A percentile compares a stretch with the other conserved stretches of the same genome.
phyloP scores from a whole-genome alignment of 2,113 vertebrate genomes.

The Ictalurus punctatus region DNA sequence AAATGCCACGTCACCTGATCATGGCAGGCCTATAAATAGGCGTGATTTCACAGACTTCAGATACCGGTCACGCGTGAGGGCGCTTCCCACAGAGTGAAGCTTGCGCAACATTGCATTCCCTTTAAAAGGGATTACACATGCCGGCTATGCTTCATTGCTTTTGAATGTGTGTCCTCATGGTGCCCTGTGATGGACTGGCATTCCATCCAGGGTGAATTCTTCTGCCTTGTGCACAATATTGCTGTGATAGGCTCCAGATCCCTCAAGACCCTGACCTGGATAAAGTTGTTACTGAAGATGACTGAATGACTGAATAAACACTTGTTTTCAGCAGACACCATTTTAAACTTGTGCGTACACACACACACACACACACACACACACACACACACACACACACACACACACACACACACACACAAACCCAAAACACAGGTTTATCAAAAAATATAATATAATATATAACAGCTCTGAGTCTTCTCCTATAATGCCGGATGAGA shows the following conservation, averaged over 20 bases:
- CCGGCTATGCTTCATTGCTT: background rate
- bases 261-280: background rate
- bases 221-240: background rate
- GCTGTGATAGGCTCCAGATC: background rate
- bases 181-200: background rate
- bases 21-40: no score
- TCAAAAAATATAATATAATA: no score
- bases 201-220: background rate
- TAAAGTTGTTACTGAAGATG: background rate
- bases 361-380: background rate
- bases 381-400: background rate
- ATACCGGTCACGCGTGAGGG: no score
- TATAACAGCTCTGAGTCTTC: no score
- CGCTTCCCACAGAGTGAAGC: no score
- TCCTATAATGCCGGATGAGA: no score
- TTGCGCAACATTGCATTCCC: no score
- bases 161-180: background rate
- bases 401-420: background rate
- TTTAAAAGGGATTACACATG: no score
- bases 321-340: conserved; percentile 2
- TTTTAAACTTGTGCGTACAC: background rate
- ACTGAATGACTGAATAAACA: background rate
- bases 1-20: no score
- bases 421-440: background rate
- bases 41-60: no score